A percentile compares a stretch with the other conserved stretches of the same genome.
Conservation (phyloP, 2,797 vertebrate species). For the Uromys caudimaculatus region DNA sequence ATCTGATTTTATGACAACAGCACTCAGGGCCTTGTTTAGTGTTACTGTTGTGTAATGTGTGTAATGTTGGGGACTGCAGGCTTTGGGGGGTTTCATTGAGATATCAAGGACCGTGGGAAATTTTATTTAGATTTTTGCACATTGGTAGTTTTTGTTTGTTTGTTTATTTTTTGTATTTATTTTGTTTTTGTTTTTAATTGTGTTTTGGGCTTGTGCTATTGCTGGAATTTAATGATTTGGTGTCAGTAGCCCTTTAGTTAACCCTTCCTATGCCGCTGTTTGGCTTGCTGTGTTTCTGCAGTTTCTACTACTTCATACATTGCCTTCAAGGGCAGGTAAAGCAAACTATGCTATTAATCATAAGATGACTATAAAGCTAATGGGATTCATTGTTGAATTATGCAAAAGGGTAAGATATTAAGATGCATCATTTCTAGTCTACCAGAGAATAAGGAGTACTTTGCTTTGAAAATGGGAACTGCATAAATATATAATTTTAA, state of each 20-base stretch:
- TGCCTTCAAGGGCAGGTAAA: constrained; percentile 90
- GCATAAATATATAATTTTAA: constrained; percentile 70
- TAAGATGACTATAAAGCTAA: constrained; percentile 64
- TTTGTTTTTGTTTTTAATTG: neutral
- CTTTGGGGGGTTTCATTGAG: constrained; percentile 76
- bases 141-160: constrained; percentile 76
- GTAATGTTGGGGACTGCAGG: constrained; percentile 83
- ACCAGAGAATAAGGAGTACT: constrained; percentile 73
- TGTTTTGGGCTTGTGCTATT: constrained; percentile 75
- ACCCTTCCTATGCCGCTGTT: constrained; percentile 84
- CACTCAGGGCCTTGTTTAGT: constrained; percentile 81
- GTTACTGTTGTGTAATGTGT: constrained; percentile 73
- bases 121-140: constrained; percentile 74
- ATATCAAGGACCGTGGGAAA: constrained; percentile 77
- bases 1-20: constrained; percentile 87
- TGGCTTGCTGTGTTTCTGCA: constrained; percentile 89
- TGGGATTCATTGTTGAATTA: constrained; percentile 65
- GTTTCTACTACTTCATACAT: constrained; percentile 85
- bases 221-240: constrained; percentile 82
- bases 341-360: constrained; percentile 62
- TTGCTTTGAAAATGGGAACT: constrained; percentile 75
- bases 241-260: constrained; percentile 84
- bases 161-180: too few species aligned
- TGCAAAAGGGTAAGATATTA: constrained; percentile 19
- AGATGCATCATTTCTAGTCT: constrained; percentile 64